Evolutionary conservation across 2,888 invertebrate genomes (phyloP).

Genomic region (Melinaea marsaeus): DNA sequence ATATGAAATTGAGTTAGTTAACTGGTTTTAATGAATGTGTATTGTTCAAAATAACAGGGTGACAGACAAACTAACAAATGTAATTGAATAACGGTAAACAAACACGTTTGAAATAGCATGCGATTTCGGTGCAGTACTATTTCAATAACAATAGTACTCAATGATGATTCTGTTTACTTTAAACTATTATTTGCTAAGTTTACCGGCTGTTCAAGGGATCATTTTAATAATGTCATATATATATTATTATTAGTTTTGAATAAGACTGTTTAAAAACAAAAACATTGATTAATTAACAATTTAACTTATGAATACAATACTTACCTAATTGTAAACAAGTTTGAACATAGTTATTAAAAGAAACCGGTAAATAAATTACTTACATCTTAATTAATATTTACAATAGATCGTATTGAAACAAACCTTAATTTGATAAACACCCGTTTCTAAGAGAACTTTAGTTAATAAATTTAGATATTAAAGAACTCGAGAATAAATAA

Average conservation of each 20-base stretch:
- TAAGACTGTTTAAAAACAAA: too few relatives aligned
- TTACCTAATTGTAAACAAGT: too few relatives aligned
- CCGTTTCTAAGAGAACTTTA: too few relatives aligned
- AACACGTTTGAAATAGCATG: conserved; percentile 27
- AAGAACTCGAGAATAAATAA: too few relatives aligned
- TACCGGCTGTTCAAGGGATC: background rate
- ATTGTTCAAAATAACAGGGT: conserved; percentile 29
- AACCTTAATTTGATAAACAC: too few relatives aligned
- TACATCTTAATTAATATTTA: too few relatives aligned
- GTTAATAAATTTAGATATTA: too few relatives aligned
- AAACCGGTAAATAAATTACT: too few relatives aligned
- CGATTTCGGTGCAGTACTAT: conserved; percentile 30
- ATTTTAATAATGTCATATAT: conserved; percentile 1
- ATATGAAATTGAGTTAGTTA: conserved; percentile 25
- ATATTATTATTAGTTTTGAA: background rate
- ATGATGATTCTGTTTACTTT: conserved; percentile 29
- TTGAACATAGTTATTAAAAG: too few relatives aligned
- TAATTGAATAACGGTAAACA: conserved; percentile 31
- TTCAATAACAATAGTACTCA: conserved; percentile 31
- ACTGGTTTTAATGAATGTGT: conserved; percentile 29
- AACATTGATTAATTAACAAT: too few relatives aligned
- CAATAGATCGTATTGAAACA: too few relatives aligned
- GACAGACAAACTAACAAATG: conserved; percentile 30
- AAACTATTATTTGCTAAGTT: conserved; percentile 7
- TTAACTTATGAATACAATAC: too few relatives aligned